A percentile compares a stretch with the other conserved stretches of the same genome.
Evolutionary conservation across 2,113 vertebrate genomes (phyloP).

Genomic region (Leptobrachium ailaonicum): DNA sequence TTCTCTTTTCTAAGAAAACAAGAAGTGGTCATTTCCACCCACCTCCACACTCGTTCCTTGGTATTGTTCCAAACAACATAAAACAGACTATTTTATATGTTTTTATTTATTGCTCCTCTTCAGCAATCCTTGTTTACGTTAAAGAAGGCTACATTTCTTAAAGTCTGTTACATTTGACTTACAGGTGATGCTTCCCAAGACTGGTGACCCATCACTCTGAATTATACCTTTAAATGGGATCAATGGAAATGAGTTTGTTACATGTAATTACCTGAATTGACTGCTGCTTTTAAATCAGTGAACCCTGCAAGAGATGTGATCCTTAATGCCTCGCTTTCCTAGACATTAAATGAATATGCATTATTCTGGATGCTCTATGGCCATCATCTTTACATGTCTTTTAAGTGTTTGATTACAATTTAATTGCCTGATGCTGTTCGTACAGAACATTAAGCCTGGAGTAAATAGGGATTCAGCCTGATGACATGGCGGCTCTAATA

Average conservation of each 20-base stretch:
- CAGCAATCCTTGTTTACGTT: no score
- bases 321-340: slow-evolving; percentile 46
- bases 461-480: background rate
- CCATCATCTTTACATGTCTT: slow-evolving; percentile 6
- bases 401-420: slow-evolving; percentile 10
- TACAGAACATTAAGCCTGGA: slow-evolving; percentile 2
- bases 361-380: slow-evolving; percentile 43
- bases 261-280: slow-evolving; percentile 60
- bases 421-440: slow-evolving; percentile 21
- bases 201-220: slow-evolving; percentile 45
- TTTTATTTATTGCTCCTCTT: no score
- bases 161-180: slow-evolving; percentile 5
- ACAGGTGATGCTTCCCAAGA: slow-evolving; percentile 43
- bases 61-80: no score
- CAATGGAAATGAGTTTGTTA: slow-evolving; percentile 60
- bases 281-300: slow-evolving; percentile 60
- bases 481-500: background rate
- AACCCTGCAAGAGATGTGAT: slow-evolving; percentile 53
- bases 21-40: no score
- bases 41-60: no score
- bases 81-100: no score
- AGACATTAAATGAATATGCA: slow-evolving; percentile 49
- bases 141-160: background rate
- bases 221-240: slow-evolving; percentile 56
- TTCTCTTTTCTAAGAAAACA: no score